These are phyloP conservation scores for Magallana angulata DNA, from an alignment of 1,140 invertebrate species.

Conservation along the genomic window DNA sequence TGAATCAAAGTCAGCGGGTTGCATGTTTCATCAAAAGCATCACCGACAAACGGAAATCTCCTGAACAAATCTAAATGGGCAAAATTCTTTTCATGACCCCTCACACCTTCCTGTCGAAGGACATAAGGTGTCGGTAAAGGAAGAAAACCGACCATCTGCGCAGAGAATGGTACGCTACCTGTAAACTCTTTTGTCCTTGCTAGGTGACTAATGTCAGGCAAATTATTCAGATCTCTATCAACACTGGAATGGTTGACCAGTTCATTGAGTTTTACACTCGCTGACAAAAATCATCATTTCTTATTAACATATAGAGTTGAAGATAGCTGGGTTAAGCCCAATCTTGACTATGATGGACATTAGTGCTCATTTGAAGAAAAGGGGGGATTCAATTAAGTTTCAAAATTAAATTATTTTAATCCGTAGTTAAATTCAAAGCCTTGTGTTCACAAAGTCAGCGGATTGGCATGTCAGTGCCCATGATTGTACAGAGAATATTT, in stretches of 20 bases:
- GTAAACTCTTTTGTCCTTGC: no score
- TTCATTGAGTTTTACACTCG: no score
- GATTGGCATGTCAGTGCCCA: neutral
- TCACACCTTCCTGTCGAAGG: neutral
- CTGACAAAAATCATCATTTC: no score
- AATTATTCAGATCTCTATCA: no score
- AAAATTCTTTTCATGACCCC: slow-evolving; percentile 21
- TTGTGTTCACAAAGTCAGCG: neutral
- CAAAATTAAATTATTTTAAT: neutral
- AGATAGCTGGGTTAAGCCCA: no score
- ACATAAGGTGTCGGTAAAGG: neutral
- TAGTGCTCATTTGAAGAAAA: neutral
- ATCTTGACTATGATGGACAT: neutral
- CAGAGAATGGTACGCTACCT: no score
- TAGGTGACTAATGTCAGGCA: no score
- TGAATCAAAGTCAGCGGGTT: slow-evolving; percentile 4
- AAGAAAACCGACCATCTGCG: no score
- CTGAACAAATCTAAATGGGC: slow-evolving; percentile 9
- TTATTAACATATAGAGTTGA: no score
- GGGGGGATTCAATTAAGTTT: neutral
- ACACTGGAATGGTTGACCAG: no score
- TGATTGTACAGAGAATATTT: neutral
- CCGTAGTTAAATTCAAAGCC: neutral
- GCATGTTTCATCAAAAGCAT: slow-evolving; percentile 27
- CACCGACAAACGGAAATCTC: neutral